Evolutionary conservation across 1,140 invertebrate genomes (phyloP), one percentile per base, ranked within the genome.

Genomic region (Drosophila kohkoa): DNA sequence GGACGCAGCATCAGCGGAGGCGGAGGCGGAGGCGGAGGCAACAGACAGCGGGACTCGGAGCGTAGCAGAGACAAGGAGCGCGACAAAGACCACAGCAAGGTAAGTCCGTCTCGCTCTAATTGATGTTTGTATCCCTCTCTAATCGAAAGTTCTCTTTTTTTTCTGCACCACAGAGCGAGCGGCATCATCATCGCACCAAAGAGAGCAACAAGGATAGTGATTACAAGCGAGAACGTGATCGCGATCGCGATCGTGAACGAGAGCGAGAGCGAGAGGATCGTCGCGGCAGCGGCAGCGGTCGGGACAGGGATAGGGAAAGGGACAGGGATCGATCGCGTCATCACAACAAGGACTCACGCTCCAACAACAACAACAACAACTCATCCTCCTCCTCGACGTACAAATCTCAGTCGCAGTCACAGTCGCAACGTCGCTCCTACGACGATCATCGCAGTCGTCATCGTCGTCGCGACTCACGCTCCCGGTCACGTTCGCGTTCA

Each of bases 161-260:
- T 13, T 32, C n/a, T 68, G 11, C n/a, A 3, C 5, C 66, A 75
- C 72, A 75, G 73, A 59, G 45, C 60, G 68, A 75, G 25, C 73
- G 73, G 11, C 73, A 75, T 65, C 68, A 65, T 71, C 68, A 71
- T 71, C 73, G 60, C 46, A 71, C 73, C 16, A 82, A 81, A 41
- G 73, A 77, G 55, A 88, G 86, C 65, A 85, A 87, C 41, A 82
- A 81, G 57, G 74, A 70, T 20, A 58, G 79, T 10, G 79, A 86
- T 3, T 58, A 80, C 20, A 85, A 87, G 76, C 79, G 78, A 1
- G 71, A 80, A 25, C 77, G 67, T 16, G 77, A 79, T 30, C 46
- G 65, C 7, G 73, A 86, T 20, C 74, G 70, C 1, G 67, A 46
- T 10, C 59, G 70, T 8, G 55, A 69, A 1, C 11, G 62, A 8